Evolutionary conservation across 2,888 invertebrate genomes (phyloP).

Genomic region (Pogonocherus hispidulus): DNA sequence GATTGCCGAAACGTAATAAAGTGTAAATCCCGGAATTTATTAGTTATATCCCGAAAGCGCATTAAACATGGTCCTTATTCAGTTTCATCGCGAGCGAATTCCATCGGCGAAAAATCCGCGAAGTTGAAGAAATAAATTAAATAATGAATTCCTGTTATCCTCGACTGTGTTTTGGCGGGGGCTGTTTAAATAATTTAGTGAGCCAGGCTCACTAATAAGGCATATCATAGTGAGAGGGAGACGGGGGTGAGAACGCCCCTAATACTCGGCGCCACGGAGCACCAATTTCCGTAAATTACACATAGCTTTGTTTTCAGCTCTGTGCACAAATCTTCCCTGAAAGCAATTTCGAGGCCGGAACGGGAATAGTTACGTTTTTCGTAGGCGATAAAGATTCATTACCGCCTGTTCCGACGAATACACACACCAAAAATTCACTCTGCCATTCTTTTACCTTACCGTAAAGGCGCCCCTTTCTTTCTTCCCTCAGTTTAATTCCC

Average conservation of each 20-base stretch:
- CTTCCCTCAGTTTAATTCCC: constrained; percentile 28
- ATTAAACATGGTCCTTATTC: constrained; percentile 27
- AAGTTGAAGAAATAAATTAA: constrained; percentile 46
- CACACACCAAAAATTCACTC: constrained; percentile 62
- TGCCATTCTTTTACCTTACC: constrained; percentile 55
- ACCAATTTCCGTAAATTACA: constrained; percentile 72
- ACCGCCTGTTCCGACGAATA: constrained; percentile 62
- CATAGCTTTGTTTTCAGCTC: constrained; percentile 71
- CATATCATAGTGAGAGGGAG: constrained; percentile 57
- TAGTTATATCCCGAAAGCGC: constrained; percentile 23
- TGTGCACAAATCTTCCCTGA: constrained; percentile 71
- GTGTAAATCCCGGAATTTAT: constrained; percentile 23
- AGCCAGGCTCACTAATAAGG: constrained; percentile 59
- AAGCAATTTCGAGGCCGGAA: constrained; percentile 68
- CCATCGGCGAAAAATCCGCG: constrained; percentile 29
- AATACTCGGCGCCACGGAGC: constrained; percentile 58
- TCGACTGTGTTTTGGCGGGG: constrained; percentile 44
- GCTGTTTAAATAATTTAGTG: constrained; percentile 58
- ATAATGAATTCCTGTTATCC: constrained; percentile 53
- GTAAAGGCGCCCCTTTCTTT: constrained; percentile 50
- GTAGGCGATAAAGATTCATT: constrained; percentile 70
- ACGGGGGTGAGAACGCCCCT: constrained; percentile 39
- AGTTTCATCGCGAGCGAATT: constrained; percentile 16
- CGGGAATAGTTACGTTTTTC: constrained; percentile 68
- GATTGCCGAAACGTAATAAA: constrained; percentile 17